Conservation (phyloP, 2,113 vertebrate genomes). For the Phycodurus eques region DNA sequence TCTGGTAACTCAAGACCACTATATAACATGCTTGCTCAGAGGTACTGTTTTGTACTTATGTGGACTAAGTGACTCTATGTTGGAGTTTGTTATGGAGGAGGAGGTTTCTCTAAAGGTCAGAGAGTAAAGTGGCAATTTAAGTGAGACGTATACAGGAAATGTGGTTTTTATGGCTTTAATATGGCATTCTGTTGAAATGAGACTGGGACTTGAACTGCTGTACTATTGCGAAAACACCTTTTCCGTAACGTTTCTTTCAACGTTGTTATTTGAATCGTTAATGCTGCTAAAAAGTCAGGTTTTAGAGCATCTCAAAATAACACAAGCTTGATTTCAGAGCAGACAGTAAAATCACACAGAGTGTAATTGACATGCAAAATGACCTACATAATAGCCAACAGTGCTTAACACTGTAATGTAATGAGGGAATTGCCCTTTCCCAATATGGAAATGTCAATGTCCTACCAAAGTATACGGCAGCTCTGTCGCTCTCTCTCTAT, state of each 20-base stretch:
- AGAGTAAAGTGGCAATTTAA: background rate
- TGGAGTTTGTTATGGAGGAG: background rate
- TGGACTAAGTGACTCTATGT: background rate
- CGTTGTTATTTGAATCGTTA: background rate
- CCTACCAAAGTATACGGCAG: background rate
- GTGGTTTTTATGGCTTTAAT: background rate
- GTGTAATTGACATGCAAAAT: background rate
- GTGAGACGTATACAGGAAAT: background rate
- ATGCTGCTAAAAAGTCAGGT: background rate
- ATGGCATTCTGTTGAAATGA: background rate
- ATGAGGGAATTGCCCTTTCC: constrained; percentile 5
- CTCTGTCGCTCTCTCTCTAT: background rate
- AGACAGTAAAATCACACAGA: background rate
- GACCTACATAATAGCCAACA: background rate
- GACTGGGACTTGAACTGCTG: background rate
- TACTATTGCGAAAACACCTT: background rate
- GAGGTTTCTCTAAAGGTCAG: background rate
- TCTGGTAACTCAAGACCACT: too few relatives aligned
- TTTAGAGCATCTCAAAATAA: background rate
- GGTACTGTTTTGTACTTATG: too few relatives aligned
- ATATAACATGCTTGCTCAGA: too few relatives aligned
- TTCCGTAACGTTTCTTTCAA: background rate
- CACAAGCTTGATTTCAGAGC: background rate
- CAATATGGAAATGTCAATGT: constrained; percentile 3
- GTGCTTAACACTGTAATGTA: background rate